Base-by-base conservation (phyloP, 2,888 invertebrate genomes). In the Drosophila conformis region DNA sequence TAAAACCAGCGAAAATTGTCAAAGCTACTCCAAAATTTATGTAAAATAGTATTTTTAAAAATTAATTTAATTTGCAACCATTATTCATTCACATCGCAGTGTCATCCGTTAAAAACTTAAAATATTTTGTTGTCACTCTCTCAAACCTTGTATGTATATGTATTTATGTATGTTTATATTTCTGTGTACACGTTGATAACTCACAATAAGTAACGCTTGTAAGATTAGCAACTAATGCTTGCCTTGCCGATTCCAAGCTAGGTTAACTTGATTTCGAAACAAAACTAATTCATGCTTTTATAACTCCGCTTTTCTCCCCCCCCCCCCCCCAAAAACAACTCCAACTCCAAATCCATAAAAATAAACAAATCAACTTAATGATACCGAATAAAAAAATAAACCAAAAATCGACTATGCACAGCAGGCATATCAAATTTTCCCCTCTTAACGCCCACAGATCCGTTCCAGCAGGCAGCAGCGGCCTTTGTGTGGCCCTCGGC, bases 391-490 rank as follows among this genome's bases (percentile, higher is more conserved):
- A 70, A 73, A 78, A 71, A 62, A 60, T 18, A 38, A 42, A 29
- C 42, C 29, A 31, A 6, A 64, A 48, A 59, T 42, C 66, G 65
- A 75, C 69, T 80, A 79, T 87, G 86, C 84, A 90, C 83, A 91
- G 90, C 85, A 91, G 92, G 92, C 91, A 91, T 91, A 91, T 91
- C 91, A 91, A 91, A 91, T 91, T 90, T 91, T 91, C 91, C 91
- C 87, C 85, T 91, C 91, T 92, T 87, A 91, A 91, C 91, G 92
- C 91, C 91, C 91, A 91, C 91, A 92, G 92, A 92, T 91, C 91
- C 92, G 81, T 92, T 92, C 90, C 92, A 92, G 82, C 92, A 92
- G 90, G 84, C 89, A 64, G 88, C 91, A 72, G 90, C 91, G 58
- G 91, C 91, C 38, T 91, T 92, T 65, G 91, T 92, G 67, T 92